Conservation (phyloP, 1,140 invertebrate genomes). For the Pachypeltis micranthus region DNA sequence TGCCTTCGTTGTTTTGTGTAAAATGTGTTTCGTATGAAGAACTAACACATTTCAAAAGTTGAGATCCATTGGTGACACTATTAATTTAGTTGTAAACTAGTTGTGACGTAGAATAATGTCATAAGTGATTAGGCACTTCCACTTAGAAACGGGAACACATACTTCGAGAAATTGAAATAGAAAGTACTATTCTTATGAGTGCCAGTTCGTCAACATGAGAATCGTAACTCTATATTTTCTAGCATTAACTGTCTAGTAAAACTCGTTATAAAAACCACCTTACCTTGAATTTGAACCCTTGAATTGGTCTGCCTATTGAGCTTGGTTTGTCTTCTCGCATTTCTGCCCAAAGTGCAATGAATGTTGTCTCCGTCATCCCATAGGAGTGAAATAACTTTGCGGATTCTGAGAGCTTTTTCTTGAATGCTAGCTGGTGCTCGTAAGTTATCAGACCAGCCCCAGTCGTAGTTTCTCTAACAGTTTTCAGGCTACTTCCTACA, state of each 20-base stretch:
- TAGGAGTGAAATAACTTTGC: slow-evolving; percentile 39
- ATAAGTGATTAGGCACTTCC: neutral
- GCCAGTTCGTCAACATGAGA: neutral
- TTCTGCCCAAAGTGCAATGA: slow-evolving; percentile 44
- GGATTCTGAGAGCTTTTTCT: neutral
- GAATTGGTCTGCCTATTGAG: slow-evolving; percentile 51
- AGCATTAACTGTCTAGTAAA: slow-evolving; percentile 39
- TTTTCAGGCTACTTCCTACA: neutral
- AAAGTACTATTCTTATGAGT: neutral
- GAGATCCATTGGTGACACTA: too few species aligned
- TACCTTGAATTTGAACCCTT: slow-evolving; percentile 53
- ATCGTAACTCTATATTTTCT: slow-evolving; percentile 44
- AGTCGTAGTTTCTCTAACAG: neutral
- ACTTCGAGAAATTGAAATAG: neutral
- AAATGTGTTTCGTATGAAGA: too few species aligned
- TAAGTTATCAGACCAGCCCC: neutral
- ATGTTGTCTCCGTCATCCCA: slow-evolving; percentile 55
- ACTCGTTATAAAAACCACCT: slow-evolving; percentile 31
- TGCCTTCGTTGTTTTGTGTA: too few species aligned
- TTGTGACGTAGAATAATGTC: neutral
- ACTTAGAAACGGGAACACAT: neutral
- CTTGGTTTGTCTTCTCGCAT: slow-evolving; percentile 43
- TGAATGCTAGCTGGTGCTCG: neutral
- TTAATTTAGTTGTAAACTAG: too few species aligned
- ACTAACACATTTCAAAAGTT: too few species aligned